Percentiles rank a stretch among this genome's conserved stretches.
Conservation (phyloP, 2,113 vertebrate species). For the Brevimyrus niger region DNA sequence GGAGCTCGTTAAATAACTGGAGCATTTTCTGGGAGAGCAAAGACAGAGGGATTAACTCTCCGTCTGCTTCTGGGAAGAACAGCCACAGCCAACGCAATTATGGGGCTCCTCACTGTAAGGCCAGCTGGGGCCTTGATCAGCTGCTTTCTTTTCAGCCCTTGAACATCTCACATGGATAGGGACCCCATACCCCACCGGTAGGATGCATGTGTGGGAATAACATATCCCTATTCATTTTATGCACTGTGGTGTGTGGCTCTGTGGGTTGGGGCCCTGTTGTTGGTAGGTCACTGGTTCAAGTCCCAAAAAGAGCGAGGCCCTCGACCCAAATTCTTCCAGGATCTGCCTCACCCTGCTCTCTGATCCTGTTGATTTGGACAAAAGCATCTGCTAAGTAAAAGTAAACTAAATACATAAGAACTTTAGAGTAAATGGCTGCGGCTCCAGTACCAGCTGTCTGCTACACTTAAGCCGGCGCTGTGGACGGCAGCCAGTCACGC, state of each 20-base stretch:
- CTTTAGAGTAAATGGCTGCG: neutral
- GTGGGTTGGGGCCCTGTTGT: neutral
- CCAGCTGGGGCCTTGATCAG: neutral
- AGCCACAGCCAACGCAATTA: neutral
- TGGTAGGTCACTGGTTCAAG: neutral
- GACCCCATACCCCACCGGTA: neutral
- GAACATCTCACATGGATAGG: neutral
- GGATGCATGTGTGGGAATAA: neutral
- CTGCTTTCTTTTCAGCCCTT: neutral
- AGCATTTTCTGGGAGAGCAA: constrained; percentile 8
- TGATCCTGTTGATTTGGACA: neutral
- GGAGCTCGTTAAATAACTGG: constrained; percentile 17
- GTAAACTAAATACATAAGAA: neutral
- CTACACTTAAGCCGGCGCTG: neutral
- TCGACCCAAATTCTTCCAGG: neutral
- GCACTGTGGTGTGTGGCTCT: neutral
- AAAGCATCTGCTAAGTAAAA: neutral
- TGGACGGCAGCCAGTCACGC: neutral
- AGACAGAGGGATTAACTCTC: constrained; percentile 25
- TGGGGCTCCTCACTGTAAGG: neutral
- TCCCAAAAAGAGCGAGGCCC: neutral
- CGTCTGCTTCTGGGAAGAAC: constrained; percentile 12
- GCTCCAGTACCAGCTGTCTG: neutral
- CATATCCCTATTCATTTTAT: neutral
- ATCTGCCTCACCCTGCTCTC: neutral